A percentile compares a stretch with the other conserved stretches of the same genome.
Evolutionary conservation across 2,113 vertebrate species (phyloP).

Genomic region (Periophthalmus modestus): DNA sequence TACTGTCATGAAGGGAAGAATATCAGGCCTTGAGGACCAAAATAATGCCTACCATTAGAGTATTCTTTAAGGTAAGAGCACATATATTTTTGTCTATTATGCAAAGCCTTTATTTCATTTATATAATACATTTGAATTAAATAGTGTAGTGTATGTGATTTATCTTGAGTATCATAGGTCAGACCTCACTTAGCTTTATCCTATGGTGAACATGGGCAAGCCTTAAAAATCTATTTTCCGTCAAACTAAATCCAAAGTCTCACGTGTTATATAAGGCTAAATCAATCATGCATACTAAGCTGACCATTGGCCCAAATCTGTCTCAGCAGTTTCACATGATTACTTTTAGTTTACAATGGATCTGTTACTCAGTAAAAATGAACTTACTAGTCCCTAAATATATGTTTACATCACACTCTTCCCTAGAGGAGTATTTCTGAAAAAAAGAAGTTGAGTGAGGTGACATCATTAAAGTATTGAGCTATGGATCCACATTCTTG

Average conservation of each 20-base stretch:
- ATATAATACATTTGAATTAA: not conserved
- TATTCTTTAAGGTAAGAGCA: constrained; percentile 27
- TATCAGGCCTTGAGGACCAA: not conserved
- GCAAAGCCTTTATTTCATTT: not conserved
- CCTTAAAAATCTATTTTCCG: constrained; percentile 15
- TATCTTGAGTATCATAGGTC: not conserved
- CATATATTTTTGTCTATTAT: not conserved
- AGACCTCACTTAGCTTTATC: constrained; percentile 23
- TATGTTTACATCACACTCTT: not conserved
- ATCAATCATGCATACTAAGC: constrained; percentile 25
- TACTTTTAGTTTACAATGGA: not conserved
- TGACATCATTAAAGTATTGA: no score
- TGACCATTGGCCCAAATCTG: constrained; percentile 2
- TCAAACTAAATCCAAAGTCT: constrained; percentile 18
- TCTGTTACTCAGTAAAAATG: not conserved
- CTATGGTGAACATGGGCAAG: constrained; percentile 10
- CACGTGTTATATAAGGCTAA: constrained; percentile 17
- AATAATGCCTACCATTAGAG: not conserved
- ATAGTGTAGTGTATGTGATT: not conserved
- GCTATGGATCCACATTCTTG: no score
- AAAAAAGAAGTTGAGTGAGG: not conserved
- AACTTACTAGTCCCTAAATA: not conserved
- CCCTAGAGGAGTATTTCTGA: not conserved
- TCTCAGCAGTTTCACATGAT: not conserved
- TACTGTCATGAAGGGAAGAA: not conserved